Conservation (phyloP, 2,888 invertebrate genomes). For the Melanargia galathea region DNA sequence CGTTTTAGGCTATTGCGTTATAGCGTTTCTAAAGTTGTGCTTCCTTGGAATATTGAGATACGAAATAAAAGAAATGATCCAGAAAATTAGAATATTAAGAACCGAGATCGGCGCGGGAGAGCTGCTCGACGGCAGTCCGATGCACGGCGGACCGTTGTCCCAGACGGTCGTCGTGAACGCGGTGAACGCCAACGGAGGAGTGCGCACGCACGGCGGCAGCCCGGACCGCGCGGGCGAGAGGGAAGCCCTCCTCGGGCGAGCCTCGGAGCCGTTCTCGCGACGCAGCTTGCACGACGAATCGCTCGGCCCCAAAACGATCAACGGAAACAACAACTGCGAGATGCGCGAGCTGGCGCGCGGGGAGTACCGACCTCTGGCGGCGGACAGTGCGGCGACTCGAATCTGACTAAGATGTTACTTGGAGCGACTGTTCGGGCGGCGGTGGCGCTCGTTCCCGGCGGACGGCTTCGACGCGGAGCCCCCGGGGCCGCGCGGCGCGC, state of each 20-base stretch:
- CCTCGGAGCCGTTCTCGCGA: conserved; percentile 73
- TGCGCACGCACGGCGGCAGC: conserved; percentile 80
- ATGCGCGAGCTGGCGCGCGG: conserved; percentile 86
- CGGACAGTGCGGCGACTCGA: conserved; percentile 81
- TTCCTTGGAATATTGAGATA: conserved; percentile 93
- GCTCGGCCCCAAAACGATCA: conserved; percentile 84
- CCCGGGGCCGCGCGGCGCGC: conserved; percentile 56
- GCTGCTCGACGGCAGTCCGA: conserved; percentile 70
- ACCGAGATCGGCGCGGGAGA: conserved; percentile 84
- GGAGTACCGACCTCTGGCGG: conserved; percentile 77
- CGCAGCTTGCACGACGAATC: conserved; percentile 72
- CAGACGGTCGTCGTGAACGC: conserved; percentile 78
- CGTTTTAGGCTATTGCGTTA: conserved; percentile 92
- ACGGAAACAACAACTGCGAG: conserved; percentile 91
- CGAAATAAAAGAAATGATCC: conserved; percentile 95
- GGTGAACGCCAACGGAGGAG: conserved; percentile 82
- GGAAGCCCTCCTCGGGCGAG: conserved; percentile 80
- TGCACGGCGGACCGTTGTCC: conserved; percentile 75
- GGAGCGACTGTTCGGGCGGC: conserved; percentile 86
- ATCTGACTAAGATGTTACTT: conserved; percentile 90
- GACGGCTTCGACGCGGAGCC: conserved; percentile 68
- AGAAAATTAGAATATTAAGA: conserved; percentile 91
- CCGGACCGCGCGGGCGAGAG: conserved; percentile 82
- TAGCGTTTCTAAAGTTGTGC: conserved; percentile 93
- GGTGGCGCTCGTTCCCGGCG: conserved; percentile 78